Conservation (phyloP, 2,888 invertebrate species). For the Amiota mariae region DNA sequence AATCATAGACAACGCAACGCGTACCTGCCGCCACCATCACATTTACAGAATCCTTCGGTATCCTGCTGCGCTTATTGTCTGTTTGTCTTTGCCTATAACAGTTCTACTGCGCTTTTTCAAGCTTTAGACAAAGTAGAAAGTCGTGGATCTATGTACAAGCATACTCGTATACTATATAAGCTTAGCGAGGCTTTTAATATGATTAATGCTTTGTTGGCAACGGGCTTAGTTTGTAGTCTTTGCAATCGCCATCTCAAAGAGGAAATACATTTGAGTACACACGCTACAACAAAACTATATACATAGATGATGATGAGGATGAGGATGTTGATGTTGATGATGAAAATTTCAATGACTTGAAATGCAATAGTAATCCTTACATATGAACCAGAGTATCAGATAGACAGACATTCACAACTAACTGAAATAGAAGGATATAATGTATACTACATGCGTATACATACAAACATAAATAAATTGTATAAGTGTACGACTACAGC, state of each 20-base stretch:
- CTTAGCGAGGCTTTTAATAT: conserved; percentile 51
- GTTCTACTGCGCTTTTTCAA: background rate
- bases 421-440: too few species aligned
- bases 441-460: too few species aligned
- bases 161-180: background rate
- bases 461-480: too few species aligned
- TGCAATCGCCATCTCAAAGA: conserved; percentile 46
- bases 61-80: background rate
- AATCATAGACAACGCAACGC: conserved; percentile 64
- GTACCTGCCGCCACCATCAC: conserved; percentile 46
- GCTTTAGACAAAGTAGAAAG: background rate
- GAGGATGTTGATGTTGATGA: background rate
- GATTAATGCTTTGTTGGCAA: conserved; percentile 53
- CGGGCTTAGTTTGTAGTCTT: conserved; percentile 17
- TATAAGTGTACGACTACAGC: too few species aligned
- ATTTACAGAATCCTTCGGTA: background rate
- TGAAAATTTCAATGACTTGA: too few species aligned
- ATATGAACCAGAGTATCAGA: too few species aligned
- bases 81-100: too few species aligned
- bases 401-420: too few species aligned
- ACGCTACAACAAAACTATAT: conserved; percentile 7
- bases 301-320: background rate
- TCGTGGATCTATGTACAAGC: too few species aligned
- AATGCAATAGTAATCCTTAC: too few species aligned
- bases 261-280: conserved; percentile 33